These are phyloP conservation scores for Micromussa lordhowensis DNA, from an alignment of 92 coral and sea anemone species.

Conservation along the genomic window DNA sequence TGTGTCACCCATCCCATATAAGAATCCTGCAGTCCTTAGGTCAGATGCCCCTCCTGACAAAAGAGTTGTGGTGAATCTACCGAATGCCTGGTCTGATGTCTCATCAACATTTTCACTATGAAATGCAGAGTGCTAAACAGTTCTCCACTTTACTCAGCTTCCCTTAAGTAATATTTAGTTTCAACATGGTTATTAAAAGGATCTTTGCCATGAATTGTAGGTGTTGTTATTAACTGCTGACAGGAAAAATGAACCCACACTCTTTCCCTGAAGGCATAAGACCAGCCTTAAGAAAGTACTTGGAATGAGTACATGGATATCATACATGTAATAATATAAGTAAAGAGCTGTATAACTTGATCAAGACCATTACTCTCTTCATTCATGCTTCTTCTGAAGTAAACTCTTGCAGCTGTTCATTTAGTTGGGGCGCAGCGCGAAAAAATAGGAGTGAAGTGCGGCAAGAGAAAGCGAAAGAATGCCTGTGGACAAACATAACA, in stretches of 20 bases:
- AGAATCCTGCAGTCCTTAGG: slow-evolving; percentile 37
- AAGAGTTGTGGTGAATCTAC: slow-evolving; percentile 82
- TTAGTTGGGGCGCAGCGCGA: too few species aligned
- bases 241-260: not conserved
- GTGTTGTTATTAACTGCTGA: not conserved
- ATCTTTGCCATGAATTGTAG: not conserved
- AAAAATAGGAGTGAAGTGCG: too few species aligned
- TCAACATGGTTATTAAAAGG: not conserved
- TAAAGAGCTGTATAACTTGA: too few species aligned
- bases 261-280: not conserved
- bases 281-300: not conserved
- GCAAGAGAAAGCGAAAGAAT: too few species aligned
- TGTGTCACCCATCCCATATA: slow-evolving; percentile 84
- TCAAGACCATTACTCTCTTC: too few species aligned
- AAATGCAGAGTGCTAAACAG: not conserved
- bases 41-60: slow-evolving; percentile 48
- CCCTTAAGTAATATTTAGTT: not conserved
- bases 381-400: too few species aligned
- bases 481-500: too few species aligned
- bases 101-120: slow-evolving; percentile 75
- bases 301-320: too few species aligned
- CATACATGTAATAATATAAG: too few species aligned
- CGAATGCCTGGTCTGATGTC: slow-evolving; percentile 86
- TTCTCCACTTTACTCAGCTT: not conserved
- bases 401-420: too few species aligned